Base-by-base conservation (phyloP, 2,797 vertebrate species). In the Anniella stebbinsi region DNA sequence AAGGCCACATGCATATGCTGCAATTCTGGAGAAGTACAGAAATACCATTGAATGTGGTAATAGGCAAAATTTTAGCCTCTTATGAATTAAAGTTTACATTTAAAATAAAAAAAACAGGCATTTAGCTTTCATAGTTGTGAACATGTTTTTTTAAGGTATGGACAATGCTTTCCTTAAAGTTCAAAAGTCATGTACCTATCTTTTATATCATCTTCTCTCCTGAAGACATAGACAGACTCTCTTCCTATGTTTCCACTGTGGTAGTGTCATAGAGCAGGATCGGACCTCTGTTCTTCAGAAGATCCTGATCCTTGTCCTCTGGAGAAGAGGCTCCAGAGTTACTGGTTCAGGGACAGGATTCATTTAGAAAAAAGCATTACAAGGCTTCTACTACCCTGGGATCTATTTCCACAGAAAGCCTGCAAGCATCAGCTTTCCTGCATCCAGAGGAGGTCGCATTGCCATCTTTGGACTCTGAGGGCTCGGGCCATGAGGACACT, bases 61-160 rank as follows among this genome's bases (percentile, higher is more conserved):
- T 21, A 41, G 33, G 9, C 28, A 70, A 57, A 23, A 81, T 72
- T 72, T 23, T 48, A 57, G 6, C 36, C 60, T 81, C n/a, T 54
- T 60, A 36, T 57, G 63, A 23, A 54, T 23, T n/a, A 54, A 57
- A 81, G 2, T 72, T 70, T 88, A 33, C 17, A 41, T 72, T 88
- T 70, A 81, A 60, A 88, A 57, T 87, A 63, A 80, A 81, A 80
- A 81, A 85, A 81, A 38, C 70, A 85, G 84, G 17, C 69, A 87
- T 36, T 13, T 77, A 76, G 67, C 1, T 88, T 92, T 87, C 15
- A n/a, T 77, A 1, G 36, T 15, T 48, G 66, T 54, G 63, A 54
- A 73, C 73, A 2, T 41, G n/a, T 41, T 45, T 23, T 0, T 84
- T 41, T 13, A 33, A 90, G 60, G 54, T 41, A 57, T 57, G 1